Evolutionary conservation across 2,113 vertebrate species (phyloP).

Genomic region (Mola mola): DNA sequence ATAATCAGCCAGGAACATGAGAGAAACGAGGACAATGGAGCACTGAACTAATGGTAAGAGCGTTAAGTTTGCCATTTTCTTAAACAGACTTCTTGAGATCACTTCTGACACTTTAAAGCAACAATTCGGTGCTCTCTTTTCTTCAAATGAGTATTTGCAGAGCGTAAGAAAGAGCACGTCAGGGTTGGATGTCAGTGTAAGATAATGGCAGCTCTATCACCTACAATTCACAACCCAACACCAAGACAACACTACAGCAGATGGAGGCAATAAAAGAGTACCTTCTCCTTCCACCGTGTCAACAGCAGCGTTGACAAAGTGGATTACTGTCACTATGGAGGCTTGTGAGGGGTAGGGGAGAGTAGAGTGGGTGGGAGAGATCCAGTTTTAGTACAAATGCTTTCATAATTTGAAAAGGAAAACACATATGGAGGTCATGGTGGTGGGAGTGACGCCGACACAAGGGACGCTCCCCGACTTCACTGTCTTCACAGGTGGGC

Average conservation of each 20-base stretch:
- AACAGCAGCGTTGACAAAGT: slow-evolving; percentile 94
- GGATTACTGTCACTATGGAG: slow-evolving; percentile 98
- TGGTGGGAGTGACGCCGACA: slow-evolving; percentile 26
- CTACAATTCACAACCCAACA: slow-evolving; percentile 64
- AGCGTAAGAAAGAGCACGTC: slow-evolving; percentile 18
- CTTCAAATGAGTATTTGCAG: slow-evolving; percentile 12
- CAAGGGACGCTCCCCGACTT: slow-evolving; percentile 36
- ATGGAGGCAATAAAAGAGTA: slow-evolving; percentile 80
- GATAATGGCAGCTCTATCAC: slow-evolving; percentile 74
- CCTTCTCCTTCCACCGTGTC: slow-evolving; percentile 94
- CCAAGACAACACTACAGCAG: slow-evolving; percentile 43
- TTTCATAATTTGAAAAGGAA: slow-evolving; percentile 10
- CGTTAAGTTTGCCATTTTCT: slow-evolving; percentile 67
- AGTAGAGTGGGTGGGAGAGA: slow-evolving; percentile 84
- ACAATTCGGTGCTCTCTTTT: not conserved
- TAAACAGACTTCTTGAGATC: slow-evolving; percentile 47
- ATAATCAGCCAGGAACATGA: slow-evolving; percentile 30
- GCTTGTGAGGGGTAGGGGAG: slow-evolving; percentile 88
- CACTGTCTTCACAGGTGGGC: not conserved
- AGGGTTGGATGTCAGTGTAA: slow-evolving; percentile 43
- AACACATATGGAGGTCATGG: slow-evolving; percentile 33
- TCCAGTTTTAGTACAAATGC: slow-evolving; percentile 80
- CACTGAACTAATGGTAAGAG: slow-evolving; percentile 7
- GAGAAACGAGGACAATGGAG: slow-evolving; percentile 39
- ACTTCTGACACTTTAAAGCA: not conserved